Evolutionary conservation across 1,140 invertebrate genomes (phyloP), one percentile per base, ranked within the genome.

Genomic region (Caenorhabditis latens): DNA sequence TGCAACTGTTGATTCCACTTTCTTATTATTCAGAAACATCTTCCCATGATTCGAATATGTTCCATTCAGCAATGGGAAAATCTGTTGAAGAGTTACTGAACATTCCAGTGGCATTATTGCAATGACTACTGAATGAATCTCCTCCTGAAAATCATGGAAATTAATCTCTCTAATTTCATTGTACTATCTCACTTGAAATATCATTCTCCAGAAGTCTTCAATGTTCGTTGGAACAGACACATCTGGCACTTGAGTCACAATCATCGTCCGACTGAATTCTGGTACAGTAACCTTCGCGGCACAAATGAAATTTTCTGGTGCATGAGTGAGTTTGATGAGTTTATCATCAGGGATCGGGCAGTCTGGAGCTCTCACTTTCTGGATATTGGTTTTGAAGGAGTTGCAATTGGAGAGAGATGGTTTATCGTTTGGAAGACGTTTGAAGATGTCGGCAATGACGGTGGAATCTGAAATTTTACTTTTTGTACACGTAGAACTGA

Each of bases 201-300:
- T 63, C 82, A 84, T 84, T 14, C 82, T 84, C 82, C 82, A 84
- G 16, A 84, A 84, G 55, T 84, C 82, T 58, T 84, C 82, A 43
- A 99, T 50, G 88, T 91, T 92, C 46, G 9, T 19, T 19, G 42
- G 11, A 53, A 21, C 16, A 3, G 42, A 48, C 0, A 79, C 71
- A 13, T 79, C 71, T 9, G 71, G 71, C 2, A 79, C 46, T 79
- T 79, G 71, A 50, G 71, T 50, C 21, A 79, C 7, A 24, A 79
- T 79, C 46, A 79, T 50, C 21, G 71, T 79, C 5, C 71, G 43
- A 24, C 24, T 79, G 46, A 79, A 79, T 19, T 79, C 71, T 0
- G 43, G 71, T n/a, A 79, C 82, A 46, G 11, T n/a, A 4, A 61
- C 16, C 19, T 42, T 84, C 1, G 82, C 1, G 3, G 82, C 53